A percentile compares a stretch with the other conserved stretches of the same genome.
Conservation (phyloP, 2,888 invertebrate genomes). For the Tipula vernalis region DNA sequence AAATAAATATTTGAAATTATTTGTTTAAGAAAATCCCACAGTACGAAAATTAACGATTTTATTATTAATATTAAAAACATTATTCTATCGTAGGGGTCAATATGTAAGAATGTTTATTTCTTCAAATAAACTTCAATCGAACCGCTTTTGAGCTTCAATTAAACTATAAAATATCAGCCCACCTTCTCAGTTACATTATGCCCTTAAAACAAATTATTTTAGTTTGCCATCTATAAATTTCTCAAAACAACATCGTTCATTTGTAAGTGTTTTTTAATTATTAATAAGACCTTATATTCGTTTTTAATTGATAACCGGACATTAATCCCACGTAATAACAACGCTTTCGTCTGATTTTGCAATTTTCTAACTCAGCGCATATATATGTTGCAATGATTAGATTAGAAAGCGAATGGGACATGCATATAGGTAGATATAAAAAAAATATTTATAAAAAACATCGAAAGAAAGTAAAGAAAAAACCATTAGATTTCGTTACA, state of each 20-base stretch:
- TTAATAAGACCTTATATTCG: neutral
- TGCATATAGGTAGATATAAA: neutral
- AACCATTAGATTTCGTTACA: neutral
- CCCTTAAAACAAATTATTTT: too few relatives aligned
- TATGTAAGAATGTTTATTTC: too few relatives aligned
- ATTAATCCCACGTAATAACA: neutral
- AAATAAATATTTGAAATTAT: too few relatives aligned
- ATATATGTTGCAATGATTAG: neutral
- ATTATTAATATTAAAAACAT: neutral
- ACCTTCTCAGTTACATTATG: neutral
- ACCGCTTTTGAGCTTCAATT: neutral
- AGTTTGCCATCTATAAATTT: neutral
- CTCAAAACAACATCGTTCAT: neutral
- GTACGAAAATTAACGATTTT: neutral
- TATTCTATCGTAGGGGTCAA: neutral
- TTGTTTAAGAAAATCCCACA: neutral
- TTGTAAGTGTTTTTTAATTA: neutral
- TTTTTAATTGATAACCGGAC: neutral
- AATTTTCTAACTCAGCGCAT: neutral
- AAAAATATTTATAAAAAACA: neutral
- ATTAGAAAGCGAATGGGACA: neutral
- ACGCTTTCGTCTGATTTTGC: neutral
- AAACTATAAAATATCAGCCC: neutral
- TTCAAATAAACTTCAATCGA: neutral
- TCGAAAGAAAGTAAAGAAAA: neutral